Percentiles rank a stretch among this genome's conserved stretches.
Conservation (phyloP, 1,140 invertebrate genomes). For the Hylyphantes graminicola region DNA sequence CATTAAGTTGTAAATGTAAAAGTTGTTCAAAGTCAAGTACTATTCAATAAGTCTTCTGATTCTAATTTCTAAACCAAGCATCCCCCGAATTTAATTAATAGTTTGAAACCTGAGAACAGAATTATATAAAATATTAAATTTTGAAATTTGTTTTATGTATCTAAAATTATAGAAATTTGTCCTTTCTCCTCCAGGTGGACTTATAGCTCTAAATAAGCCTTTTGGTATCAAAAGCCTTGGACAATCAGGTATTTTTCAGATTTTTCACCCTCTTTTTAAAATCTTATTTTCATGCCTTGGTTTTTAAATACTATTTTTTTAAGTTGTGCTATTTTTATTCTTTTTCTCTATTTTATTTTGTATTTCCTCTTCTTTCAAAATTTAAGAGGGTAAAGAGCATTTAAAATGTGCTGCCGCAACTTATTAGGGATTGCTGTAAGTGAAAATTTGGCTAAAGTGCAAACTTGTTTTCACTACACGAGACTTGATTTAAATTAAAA, state of each 20-base stretch:
- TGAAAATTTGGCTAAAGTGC: too few relatives aligned
- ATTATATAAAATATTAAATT: neutral
- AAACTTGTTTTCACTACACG: too few relatives aligned
- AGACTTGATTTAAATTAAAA: too few relatives aligned
- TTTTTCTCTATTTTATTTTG: neutral
- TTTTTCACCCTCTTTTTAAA: neutral
- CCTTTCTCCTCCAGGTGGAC: conserved; percentile 31
- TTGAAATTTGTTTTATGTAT: neutral
- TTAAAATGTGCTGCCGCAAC: neutral
- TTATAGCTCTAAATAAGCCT: conserved; percentile 47
- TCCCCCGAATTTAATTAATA: neutral
- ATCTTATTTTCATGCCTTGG: conserved; percentile 1
- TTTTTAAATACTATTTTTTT: neutral
- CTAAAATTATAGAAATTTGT: neutral
- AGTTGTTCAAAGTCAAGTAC: neutral
- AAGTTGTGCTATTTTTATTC: neutral
- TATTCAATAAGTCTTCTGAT: neutral
- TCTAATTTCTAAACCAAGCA: neutral
- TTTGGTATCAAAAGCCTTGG: conserved; percentile 46
- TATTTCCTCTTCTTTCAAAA: neutral
- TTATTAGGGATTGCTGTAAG: neutral
- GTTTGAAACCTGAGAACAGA: neutral
- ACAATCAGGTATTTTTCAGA: conserved; percentile 37
- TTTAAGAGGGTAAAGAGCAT: neutral
- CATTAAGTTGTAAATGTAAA: neutral